Conservation (phyloP, 2,797 vertebrate species). For the Botia kubotai region DNA sequence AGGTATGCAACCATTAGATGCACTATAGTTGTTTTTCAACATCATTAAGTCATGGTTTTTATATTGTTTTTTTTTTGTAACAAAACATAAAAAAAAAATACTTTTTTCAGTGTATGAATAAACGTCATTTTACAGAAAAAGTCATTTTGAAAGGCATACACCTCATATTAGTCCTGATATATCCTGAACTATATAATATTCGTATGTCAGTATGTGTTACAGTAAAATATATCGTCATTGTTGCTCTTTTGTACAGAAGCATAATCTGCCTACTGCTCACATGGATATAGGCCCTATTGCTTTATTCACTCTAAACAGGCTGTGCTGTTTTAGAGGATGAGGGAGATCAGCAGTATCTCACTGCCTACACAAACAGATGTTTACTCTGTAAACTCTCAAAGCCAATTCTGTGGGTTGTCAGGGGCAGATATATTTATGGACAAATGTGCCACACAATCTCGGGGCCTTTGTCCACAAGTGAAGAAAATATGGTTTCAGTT, state of each 20-base stretch:
- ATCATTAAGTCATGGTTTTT: conserved; percentile 46
- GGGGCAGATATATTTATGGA: conserved; percentile 80
- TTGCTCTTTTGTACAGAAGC: not conserved
- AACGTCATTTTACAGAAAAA: not conserved
- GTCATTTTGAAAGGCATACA: not conserved
- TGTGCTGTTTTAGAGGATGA: conserved; percentile 57
- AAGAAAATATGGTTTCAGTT: conserved; percentile 78
- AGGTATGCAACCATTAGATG: conserved; percentile 80
- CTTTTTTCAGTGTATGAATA: not conserved
- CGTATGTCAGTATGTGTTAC: not conserved
- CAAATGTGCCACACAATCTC: conserved; percentile 77
- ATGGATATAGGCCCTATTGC: not conserved
- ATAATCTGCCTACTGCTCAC: not conserved
- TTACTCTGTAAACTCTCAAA: conserved; percentile 68
- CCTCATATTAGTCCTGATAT: not conserved
- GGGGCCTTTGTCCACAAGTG: conserved; percentile 78
- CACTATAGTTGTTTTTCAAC: conserved; percentile 75
- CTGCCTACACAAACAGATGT: conserved; percentile 67
- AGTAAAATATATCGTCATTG: not conserved
- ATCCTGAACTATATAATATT: not conserved
- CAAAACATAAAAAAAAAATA: not conserved
- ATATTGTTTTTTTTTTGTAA: not conserved
- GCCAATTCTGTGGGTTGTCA: conserved; percentile 71
- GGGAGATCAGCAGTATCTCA: conserved; percentile 52
- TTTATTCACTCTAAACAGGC: conserved; percentile 42